Base-by-base conservation (phyloP, 1,140 invertebrate species). In the Tetramorium alpestre region DNA sequence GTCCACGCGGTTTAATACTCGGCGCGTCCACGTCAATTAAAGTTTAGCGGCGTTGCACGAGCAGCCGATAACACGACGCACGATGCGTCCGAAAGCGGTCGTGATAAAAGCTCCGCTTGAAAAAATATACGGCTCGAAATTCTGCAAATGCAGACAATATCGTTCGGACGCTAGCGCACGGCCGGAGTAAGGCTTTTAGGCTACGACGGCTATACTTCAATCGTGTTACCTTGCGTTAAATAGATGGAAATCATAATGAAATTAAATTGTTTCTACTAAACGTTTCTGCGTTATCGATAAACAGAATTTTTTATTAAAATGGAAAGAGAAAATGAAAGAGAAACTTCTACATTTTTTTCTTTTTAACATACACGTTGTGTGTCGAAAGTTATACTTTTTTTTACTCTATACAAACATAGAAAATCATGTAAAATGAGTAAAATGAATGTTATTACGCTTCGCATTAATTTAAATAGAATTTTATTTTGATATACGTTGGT, bases 1-100 rank as follows among this genome's bases (percentile, higher is more conserved):
- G 82, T 64, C 88, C 78, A n/a, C 89, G 89, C 85, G 89, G 91
- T 92, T 92, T 93, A 89, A 90, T 89, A 90, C 89, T 90, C 81
- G 72, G 64, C 77, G 62, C 81, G 82, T 88, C 76, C 70, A 49
- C 47, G 89, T 86, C 89, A 90, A 90, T 90, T 90, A 90, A 90
- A 90, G 89, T 90, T 90, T 88, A 85, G 70, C 85, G 86, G 76
- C 72, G 60, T 78, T 51, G 67, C 54, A 70, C 75, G 54, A 54
- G 13, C 65, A 33, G 70, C 65, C 77, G 54, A 90, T 89, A 89
- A 89, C 88, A 77, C 51, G 62, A 58, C 25, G 33, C 54, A 47
- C 38, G 78, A 84, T 72, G 44, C 60, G 76, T 47, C 8, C 28
- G 49, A 22, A 49, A 51, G 33, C 28, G 18, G 25, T 47, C 67